Base-by-base conservation (phyloP, 2,113 vertebrate genomes). In the Oxyura jamaicensis region DNA sequence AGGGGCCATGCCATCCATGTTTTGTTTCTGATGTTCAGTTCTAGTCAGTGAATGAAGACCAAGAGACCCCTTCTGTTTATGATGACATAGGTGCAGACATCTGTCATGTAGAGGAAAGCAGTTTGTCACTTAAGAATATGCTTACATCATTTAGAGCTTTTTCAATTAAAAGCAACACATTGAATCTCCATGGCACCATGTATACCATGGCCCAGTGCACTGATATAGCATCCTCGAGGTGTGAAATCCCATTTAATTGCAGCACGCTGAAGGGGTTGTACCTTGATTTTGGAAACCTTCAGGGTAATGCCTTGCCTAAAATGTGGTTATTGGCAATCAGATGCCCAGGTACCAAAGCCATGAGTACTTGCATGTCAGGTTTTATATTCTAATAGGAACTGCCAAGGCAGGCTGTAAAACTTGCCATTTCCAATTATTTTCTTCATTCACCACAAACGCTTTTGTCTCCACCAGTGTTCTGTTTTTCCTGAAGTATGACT, bases 1-100 rank as follows among this genome's bases (percentile, higher is more conserved):
- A 77, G 22, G 11, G 10, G 7, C 44, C 0, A 0, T 1, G 2
- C 16, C 26, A 10, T 3, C 1, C 17, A 3, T 17, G 8, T 36
- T 84, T 52, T 0, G 0, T 58, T 87, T 35, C 36, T 67, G 4
- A 15, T 33, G 28, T 50, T 11, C 56, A 50, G 1, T 55, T 50
- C 28, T 66, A 12, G 29, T 56, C n/a, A 36, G 20, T 31, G 23
- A 55, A 46, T 42, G 6, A 12, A 88, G 79, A 28, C 31, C 26
- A 62, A 8, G 23, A 83, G 33, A 29, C 18, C 39, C 19, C 28
- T 22, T 52, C 62, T 62, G 4, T 10, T 91, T 48, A 3, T 23
- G 13, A 17, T 28, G 26, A 82, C 72, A 48, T 15, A 66, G 8
- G 29, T 88, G 50, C 42, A 75, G 59, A 4, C 62, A 33, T 73